Conservation (phyloP, 2,888 invertebrate genomes). For the Cheilosia pagana region DNA sequence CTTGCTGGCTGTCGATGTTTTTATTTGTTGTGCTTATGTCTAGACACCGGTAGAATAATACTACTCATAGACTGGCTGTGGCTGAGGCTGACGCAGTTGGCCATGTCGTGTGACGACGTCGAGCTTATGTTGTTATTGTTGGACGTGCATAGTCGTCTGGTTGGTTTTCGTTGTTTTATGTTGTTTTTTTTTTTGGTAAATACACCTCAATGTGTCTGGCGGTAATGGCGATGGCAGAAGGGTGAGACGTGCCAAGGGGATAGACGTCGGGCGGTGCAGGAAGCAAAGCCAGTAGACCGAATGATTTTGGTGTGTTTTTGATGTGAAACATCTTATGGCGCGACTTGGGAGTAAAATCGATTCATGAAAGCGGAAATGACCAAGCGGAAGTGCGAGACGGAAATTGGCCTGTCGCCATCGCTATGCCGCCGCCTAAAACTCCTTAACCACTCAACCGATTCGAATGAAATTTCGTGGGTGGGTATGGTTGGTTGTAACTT, state of each 20-base stretch:
- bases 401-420: no score
- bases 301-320: conserved; percentile 45
- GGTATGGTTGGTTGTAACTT: no score
- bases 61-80: conserved; percentile 43
- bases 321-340: no score
- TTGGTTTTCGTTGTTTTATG: conserved; percentile 12
- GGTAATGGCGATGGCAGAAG: conserved; percentile 6
- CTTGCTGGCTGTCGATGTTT: conserved; percentile 59
- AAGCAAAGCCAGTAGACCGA: conserved; percentile 69
- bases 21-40: conserved; percentile 63
- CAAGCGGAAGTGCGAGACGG: no score
- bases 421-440: no score
- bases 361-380: no score
- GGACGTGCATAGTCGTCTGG: conserved; percentile 29
- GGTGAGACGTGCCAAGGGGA: neutral
- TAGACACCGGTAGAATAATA: conserved; percentile 57
- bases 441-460: no score
- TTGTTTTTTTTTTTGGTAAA: conserved; percentile 42
- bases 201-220: conserved; percentile 63
- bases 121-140: conserved; percentile 23
- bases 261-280: conserved; percentile 56
- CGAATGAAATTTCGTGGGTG: no score
- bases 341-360: no score
- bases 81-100: conserved; percentile 57
- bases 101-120: conserved; percentile 44